Evolutionary conservation across 1,140 invertebrate species (phyloP), one percentile per base, ranked within the genome.

Genomic region (Sinonovacula constricta): DNA sequence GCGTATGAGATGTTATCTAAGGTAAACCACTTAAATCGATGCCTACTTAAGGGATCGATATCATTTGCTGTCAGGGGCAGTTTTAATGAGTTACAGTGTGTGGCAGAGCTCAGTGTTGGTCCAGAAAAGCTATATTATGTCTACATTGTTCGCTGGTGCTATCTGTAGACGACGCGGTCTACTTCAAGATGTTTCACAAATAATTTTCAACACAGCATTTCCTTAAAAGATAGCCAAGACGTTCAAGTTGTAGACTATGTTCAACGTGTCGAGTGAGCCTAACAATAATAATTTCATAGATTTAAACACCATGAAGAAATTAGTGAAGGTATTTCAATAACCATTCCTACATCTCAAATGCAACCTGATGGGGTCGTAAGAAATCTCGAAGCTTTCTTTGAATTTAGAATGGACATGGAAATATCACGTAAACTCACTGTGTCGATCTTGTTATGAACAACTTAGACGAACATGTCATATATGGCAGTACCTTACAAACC

Each of bases 1-100:
- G 66, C 34, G 12, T 69, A 53, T 69, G 18, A 49, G 18, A 22
- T 45, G 63, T 31, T 24, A 67, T 67, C 36, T 12, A 18, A 22
- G 63, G 18, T 12, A 67, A 45, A 49, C n/a, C 14, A 33, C 39
- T 45, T 18, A 26, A 57, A 57, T 57, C 10, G 54, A n/a, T 60
- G 22, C 66, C 18, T 69, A 53, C 28, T 31, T 69, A 49, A 54
- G 51, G 24, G 45, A 69, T 53, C 36, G 49, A 26, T 51, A 53
- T 30, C 39, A 69, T 24, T 26, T 49, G 5, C 31, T 69, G 24
- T 69, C 66, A 28, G 24, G 15, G 28, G 34, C 36, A 26, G 45
- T 45, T 24, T 15, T 28, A 51, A 51, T 69, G 49, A 51, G 31
- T 28, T 30, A 33, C 30, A 56, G 49, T 30, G 68, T 71, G 26